These are phyloP conservation scores for Trissolcus japonicus DNA, from an alignment of 2,888 invertebrate genomes.

Conservation along the genomic window DNA sequence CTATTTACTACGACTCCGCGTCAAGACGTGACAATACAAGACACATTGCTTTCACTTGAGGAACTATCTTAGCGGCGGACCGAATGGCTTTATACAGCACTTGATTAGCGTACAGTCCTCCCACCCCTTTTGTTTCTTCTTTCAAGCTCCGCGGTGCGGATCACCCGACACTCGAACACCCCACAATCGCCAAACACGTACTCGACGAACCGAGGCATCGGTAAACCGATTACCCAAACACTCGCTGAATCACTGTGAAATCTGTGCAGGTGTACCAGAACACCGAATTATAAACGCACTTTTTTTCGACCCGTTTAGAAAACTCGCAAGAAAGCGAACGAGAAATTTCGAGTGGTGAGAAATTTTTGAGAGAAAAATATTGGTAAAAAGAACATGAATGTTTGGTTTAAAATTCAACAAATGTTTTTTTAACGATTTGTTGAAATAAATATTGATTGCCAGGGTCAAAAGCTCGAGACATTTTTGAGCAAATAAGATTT, in stretches of 20 bases:
- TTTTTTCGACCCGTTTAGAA: conserved; percentile 22
- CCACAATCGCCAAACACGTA: conserved; percentile 38
- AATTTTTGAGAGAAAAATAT: no score
- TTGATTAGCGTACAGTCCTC: conserved; percentile 52
- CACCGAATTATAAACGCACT: conserved; percentile 21
- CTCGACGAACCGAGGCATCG: conserved; percentile 46
- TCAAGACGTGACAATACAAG: conserved; percentile 51
- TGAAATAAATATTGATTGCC: no score
- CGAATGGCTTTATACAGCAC: conserved; percentile 71
- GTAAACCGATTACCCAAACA: conserved; percentile 53
- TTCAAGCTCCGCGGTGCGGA: conserved; percentile 18
- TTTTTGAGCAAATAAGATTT: no score
- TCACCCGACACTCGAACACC: conserved; percentile 43
- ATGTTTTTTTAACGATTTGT: no score
- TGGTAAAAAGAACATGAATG: no score
- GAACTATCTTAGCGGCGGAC: conserved; percentile 66
- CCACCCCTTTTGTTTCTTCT: conserved; percentile 35
- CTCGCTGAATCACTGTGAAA: conserved; percentile 58
- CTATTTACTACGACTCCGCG: conserved; percentile 9
- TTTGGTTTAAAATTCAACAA: no score
- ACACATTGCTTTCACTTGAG: conserved; percentile 66
- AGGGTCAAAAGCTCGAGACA: no score
- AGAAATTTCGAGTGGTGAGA: no score
- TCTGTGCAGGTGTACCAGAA: conserved; percentile 36
- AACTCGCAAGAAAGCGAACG: conserved; percentile 25